phyloP scores from a whole-genome alignment of 2,113 vertebrate species.

The Psilopogon haemacephalus region DNA sequence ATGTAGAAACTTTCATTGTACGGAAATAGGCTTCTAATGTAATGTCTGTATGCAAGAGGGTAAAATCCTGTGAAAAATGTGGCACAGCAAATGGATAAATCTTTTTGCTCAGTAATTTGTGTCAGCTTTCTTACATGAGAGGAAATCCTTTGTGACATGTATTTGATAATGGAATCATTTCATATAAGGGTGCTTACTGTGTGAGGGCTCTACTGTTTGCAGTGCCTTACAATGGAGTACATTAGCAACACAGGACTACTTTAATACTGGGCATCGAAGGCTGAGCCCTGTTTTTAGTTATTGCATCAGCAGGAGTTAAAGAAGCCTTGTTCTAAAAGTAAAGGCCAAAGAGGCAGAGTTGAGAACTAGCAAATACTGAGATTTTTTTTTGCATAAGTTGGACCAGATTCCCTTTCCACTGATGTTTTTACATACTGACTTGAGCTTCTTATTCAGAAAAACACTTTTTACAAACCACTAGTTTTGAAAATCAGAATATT shows the following conservation, averaged over 20 bases:
- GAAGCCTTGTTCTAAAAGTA: slow-evolving; percentile 51
- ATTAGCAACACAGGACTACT: neutral
- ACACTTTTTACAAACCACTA: neutral
- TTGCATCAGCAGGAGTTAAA: slow-evolving; percentile 62
- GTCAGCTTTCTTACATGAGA: slow-evolving; percentile 17
- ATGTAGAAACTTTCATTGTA: neutral
- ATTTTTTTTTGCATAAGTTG: slow-evolving; percentile 62
- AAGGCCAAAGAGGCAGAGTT: neutral
- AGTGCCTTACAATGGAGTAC: neutral
- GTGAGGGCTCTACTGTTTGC: slow-evolving; percentile 6
- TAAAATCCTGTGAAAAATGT: slow-evolving; percentile 39
- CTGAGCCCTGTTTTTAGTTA: slow-evolving; percentile 22
- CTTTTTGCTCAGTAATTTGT: slow-evolving; percentile 43
- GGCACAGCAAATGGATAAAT: neutral
- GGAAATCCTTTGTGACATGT: slow-evolving; percentile 59
- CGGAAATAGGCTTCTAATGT: neutral
- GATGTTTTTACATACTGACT: slow-evolving; percentile 52
- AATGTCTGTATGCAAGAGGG: neutral
- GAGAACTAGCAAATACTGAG: slow-evolving; percentile 56
- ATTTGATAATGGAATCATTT: slow-evolving; percentile 58
- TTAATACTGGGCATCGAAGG: neutral
- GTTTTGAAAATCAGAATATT: slow-evolving; percentile 34
- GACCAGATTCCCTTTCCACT: slow-evolving; percentile 55
- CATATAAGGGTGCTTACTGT: neutral
- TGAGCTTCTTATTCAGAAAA: slow-evolving; percentile 49